Conservation (phyloP, 1,140 invertebrate genomes). For the Thaumatotibia leucotreta region DNA sequence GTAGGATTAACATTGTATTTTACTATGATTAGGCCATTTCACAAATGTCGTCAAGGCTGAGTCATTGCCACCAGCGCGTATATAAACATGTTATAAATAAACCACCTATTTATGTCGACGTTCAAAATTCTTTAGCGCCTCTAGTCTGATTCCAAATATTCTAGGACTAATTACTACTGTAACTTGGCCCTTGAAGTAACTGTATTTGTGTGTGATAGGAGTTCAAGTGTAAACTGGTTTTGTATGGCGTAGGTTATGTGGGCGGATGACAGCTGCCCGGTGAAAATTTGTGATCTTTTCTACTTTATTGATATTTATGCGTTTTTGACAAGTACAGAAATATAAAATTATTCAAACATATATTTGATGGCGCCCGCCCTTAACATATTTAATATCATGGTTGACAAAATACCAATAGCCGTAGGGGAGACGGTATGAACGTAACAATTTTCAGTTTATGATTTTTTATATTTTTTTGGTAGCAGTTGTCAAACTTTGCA, state of each 20-base stretch:
- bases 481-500: no score
- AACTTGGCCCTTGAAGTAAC: background rate
- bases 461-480: no score
- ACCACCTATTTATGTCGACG: background rate
- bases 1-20: no score
- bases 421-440: background rate
- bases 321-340: background rate
- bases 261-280: background rate
- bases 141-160: background rate
- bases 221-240: background rate
- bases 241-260: background rate
- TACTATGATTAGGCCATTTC: background rate
- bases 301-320: background rate
- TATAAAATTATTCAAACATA: background rate
- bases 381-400: background rate
- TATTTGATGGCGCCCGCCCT: no score
- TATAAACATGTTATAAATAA: conserved; percentile 2
- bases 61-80: background rate
- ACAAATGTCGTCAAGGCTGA: background rate
- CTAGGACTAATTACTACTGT: background rate
- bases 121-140: conserved; percentile 7
- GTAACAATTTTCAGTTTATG: background rate
- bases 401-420: background rate
- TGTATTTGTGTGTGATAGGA: background rate
- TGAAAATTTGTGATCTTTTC: background rate